phyloP scores from a whole-genome alignment of 2,888 invertebrate species.

The Galerucella calmariensis region DNA sequence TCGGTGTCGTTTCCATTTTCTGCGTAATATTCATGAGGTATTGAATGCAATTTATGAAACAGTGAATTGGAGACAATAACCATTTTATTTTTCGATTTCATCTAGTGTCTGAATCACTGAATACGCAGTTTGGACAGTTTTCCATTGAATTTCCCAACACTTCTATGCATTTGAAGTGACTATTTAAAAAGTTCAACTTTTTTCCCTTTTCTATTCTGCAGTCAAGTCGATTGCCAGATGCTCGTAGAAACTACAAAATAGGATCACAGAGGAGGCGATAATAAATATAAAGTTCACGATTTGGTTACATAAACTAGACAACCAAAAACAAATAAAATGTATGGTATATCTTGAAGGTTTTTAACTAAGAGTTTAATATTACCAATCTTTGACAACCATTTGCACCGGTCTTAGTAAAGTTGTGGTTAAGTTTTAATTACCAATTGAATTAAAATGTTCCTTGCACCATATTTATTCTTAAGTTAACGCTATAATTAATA shows the following conservation, averaged over 20 bases:
- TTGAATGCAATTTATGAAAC: slow-evolving; percentile 26
- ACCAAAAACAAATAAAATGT: too few species aligned
- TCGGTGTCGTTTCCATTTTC: slow-evolving; percentile 16
- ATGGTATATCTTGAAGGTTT: too few species aligned
- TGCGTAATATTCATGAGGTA: slow-evolving; percentile 23
- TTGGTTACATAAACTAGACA: too few species aligned
- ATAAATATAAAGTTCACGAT: too few species aligned
- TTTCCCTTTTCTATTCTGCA: slow-evolving; percentile 8
- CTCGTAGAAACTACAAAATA: slow-evolving; percentile 2
- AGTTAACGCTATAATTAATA: too few species aligned
- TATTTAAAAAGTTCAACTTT: slow-evolving; percentile 33
- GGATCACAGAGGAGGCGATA: too few species aligned
- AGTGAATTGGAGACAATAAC: slow-evolving; percentile 32
- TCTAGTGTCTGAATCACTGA: slow-evolving; percentile 33
- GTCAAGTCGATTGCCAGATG: slow-evolving; percentile 30
- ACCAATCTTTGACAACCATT: too few species aligned
- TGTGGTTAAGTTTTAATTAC: too few species aligned
- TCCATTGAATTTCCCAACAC: slow-evolving; percentile 32
- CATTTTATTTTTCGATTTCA: slow-evolving; percentile 37
- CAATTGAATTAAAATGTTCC: too few species aligned
- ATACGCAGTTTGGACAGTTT: slow-evolving; percentile 35
- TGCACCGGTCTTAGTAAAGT: too few species aligned
- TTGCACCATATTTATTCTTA: too few species aligned
- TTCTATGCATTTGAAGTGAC: slow-evolving; percentile 35
- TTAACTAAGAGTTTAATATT: too few species aligned